Evolutionary conservation across 2,113 vertebrate genomes (phyloP).

Genomic region (Ifrita kowaldi): DNA sequence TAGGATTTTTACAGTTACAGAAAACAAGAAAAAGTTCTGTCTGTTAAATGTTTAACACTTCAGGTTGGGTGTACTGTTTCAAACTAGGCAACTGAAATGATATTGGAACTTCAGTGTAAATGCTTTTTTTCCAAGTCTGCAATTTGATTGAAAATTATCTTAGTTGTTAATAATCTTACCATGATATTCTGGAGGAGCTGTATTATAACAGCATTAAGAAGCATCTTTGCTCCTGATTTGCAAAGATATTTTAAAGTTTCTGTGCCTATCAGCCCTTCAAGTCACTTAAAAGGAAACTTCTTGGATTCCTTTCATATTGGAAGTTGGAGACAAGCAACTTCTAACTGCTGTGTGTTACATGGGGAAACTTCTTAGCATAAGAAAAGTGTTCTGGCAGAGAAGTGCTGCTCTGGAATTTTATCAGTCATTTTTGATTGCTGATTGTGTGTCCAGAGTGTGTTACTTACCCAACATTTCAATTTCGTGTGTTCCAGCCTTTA

Average conservation of each 20-base stretch:
- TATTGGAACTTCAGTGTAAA: background rate
- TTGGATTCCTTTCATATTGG: fast-evolving
- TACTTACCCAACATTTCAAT: background rate
- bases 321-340: background rate
- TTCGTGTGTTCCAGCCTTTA: conserved; percentile 76
- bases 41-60: background rate
- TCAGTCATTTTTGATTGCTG: fast-evolving
- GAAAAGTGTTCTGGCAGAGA: background rate
- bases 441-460: background rate
- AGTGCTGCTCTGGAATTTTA: background rate
- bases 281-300: background rate
- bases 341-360: background rate
- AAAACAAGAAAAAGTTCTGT: background rate
- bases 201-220: fast-evolving
- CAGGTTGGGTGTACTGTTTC: background rate
- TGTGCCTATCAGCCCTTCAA: background rate
- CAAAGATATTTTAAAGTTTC: background rate
- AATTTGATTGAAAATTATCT: background rate
- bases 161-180: background rate
- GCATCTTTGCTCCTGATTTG: background rate
- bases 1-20: background rate
- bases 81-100: background rate
- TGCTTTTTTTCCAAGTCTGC: background rate
- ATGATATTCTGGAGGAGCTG: background rate
- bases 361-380: background rate